A percentile compares a stretch with the other conserved stretches of the same genome.
These are phyloP conservation scores for Polypterus bichir DNA, from an alignment of 2,113 vertebrate genomes.

Conservation along the genomic window DNA sequence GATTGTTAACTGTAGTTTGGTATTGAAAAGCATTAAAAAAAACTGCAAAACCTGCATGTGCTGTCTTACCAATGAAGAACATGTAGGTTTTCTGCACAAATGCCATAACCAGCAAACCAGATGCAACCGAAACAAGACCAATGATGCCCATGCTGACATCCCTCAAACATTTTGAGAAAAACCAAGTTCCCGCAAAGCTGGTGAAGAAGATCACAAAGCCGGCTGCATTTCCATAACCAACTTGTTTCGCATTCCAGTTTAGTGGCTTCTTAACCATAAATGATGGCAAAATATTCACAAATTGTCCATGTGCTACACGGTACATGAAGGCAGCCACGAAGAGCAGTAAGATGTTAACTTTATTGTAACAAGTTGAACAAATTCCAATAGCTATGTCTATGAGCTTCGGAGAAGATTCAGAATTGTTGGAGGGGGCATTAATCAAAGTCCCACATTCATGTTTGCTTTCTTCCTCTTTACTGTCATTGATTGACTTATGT, in stretches of 20 bases:
- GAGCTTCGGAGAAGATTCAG: no score
- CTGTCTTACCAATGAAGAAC: slow-evolving; percentile 54
- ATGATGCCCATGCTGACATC: slow-evolving; percentile 56
- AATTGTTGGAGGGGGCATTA: no score
- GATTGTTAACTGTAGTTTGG: no score
- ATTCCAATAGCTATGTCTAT: neutral
- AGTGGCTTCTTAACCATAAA: slow-evolving; percentile 55
- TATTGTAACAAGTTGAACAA: neutral
- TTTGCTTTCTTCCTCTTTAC: neutral
- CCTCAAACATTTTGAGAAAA: slow-evolving; percentile 47
- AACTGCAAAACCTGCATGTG: no score
- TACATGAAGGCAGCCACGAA: slow-evolving; percentile 52
- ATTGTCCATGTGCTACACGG: slow-evolving; percentile 40
- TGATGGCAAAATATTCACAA: slow-evolving; percentile 41
- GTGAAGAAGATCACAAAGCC: slow-evolving; percentile 53
- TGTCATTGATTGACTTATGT: neutral
- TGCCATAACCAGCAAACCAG: slow-evolving; percentile 53
- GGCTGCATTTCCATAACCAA: slow-evolving; percentile 51
- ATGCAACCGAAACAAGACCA: slow-evolving; percentile 47
- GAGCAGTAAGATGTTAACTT: slow-evolving; percentile 21
- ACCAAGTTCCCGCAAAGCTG: slow-evolving; percentile 57
- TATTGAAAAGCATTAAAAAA: no score
- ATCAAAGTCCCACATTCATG: no score
- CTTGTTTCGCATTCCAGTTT: slow-evolving; percentile 44
- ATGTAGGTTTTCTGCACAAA: slow-evolving; percentile 46